These are phyloP conservation scores for Liasis olivaceus DNA, from an alignment of 2,797 vertebrate genomes.

Conservation along the genomic window DNA sequence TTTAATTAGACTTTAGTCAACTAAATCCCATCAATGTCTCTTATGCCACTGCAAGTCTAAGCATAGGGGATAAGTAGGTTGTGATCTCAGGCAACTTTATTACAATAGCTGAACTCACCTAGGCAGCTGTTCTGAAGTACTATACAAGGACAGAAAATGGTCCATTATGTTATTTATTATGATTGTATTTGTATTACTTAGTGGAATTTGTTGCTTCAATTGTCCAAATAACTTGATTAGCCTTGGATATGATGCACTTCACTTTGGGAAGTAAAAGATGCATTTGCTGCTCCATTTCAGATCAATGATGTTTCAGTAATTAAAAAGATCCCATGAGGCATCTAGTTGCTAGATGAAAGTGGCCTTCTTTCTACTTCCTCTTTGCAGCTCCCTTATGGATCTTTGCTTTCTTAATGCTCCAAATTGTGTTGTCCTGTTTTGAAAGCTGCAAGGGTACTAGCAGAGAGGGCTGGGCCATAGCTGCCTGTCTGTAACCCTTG, in stretches of 20 bases:
- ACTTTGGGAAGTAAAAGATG: not conserved
- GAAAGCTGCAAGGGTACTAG: not conserved
- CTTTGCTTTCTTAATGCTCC: not conserved
- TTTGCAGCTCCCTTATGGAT: not conserved
- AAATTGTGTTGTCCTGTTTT: constrained; percentile 3
- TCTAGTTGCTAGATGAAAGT: not conserved
- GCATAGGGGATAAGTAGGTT: not conserved
- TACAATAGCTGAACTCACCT: too few relatives aligned
- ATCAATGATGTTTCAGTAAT: not conserved
- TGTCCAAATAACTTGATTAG: constrained; percentile 4
- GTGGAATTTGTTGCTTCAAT: not conserved
- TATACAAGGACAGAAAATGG: not conserved
- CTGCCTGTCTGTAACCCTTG: constrained; percentile 72
- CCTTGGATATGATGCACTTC: not conserved
- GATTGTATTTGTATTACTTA: not conserved
- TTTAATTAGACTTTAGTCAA: not conserved
- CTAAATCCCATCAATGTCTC: not conserved
- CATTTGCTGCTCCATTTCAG: not conserved
- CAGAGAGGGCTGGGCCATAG: constrained; percentile 35
- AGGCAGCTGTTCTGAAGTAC: too few relatives aligned
- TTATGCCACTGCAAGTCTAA: not conserved
- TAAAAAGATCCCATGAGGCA: not conserved
- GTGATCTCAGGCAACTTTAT: not conserved
- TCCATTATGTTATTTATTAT: not conserved
- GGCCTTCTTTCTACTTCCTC: not conserved